Evolutionary conservation across 2,888 invertebrate species (phyloP), one percentile per base, ranked within the genome.

Genomic region (Campoplex nolae): DNA sequence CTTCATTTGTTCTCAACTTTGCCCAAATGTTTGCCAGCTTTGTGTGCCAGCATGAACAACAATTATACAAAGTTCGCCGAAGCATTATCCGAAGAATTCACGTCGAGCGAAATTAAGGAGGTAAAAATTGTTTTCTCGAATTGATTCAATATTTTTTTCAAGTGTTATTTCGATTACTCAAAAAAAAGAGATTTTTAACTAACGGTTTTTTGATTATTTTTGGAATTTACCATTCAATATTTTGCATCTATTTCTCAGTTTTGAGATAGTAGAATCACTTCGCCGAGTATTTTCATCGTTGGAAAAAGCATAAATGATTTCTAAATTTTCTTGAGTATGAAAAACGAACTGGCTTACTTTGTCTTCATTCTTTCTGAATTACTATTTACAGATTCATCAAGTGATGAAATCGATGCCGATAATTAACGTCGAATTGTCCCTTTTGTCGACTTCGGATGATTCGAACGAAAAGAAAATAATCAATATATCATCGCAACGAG

Each of bases 81-180:
- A 35, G 95, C 96, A 90, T 92, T 98, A 89, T 95, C 96, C 70
- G 95, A 95, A 77, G 96, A 96, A 86, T 96, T 98, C 88, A 96
- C 96, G 9, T 96, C 96, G 91, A 95, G 95, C 18, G 96, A 97
- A 91, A 96, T 98, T 89, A 96, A 97, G 89, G 96, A 97, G 94
- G 97, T 97, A 91, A 94, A 89, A 94, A 89, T 80, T 73, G 58
- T 91, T 89, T 80, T 68, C 16, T 28, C 51, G 13, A 16, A 28
- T 51, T 38, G 38, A 4, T 68, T 28, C 51, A 13, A 16, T 28
- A 18, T 18, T 51, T n/a, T 18, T 51, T 51, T 51, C 1, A 51
- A 18, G 4, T 6, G 51, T 51, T 3, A 6, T 6, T 51, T 51
- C 51, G 6, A 0, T n/a, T n/a, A 51, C 18, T n/a, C 18, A 51